These are phyloP conservation scores for Poeciliopsis turneri DNA, from an alignment of 2,797 vertebrate genomes.

Conservation along the genomic window DNA sequence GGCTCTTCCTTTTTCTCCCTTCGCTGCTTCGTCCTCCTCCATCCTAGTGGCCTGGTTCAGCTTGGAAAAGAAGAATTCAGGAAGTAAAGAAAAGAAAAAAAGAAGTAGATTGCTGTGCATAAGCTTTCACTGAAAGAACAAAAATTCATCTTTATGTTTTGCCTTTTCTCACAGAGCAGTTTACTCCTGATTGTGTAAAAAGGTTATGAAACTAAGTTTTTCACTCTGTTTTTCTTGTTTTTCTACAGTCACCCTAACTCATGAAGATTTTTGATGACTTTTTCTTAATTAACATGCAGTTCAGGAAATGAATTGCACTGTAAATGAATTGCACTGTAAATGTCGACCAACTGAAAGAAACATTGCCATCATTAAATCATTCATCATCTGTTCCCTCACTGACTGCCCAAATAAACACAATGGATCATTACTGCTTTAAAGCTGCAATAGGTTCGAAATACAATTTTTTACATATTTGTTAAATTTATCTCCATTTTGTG, in stretches of 20 bases:
- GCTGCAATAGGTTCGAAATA: background rate
- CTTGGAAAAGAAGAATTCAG: constrained; percentile 5
- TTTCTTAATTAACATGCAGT: constrained; percentile 46
- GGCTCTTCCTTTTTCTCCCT: constrained; percentile 25
- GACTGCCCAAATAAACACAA: constrained; percentile 18
- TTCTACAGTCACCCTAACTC: constrained; percentile 1
- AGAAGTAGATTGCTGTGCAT: background rate
- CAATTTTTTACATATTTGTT: too few relatives aligned
- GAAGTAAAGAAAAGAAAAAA: constrained; percentile 8
- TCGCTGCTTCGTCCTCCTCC: constrained; percentile 1
- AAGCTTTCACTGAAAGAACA: constrained; percentile 21
- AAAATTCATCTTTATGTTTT: constrained; percentile 2
- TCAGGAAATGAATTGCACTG: constrained; percentile 49
- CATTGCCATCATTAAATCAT: constrained; percentile 26
- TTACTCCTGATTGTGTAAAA: constrained; percentile 1
- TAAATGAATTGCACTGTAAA: constrained; percentile 60
- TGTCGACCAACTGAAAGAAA: constrained; percentile 54
- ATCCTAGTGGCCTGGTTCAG: constrained; percentile 17
- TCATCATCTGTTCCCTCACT: constrained; percentile 33
- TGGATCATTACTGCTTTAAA: constrained; percentile 12
- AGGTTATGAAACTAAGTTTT: constrained; percentile 16
- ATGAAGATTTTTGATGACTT: constrained; percentile 30
- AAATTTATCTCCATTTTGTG: too few relatives aligned
- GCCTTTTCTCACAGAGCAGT: background rate
- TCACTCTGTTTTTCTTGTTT: background rate